Evolutionary conservation across 1,140 invertebrate genomes (phyloP).

Genomic region (Brachionus koreanus): DNA sequence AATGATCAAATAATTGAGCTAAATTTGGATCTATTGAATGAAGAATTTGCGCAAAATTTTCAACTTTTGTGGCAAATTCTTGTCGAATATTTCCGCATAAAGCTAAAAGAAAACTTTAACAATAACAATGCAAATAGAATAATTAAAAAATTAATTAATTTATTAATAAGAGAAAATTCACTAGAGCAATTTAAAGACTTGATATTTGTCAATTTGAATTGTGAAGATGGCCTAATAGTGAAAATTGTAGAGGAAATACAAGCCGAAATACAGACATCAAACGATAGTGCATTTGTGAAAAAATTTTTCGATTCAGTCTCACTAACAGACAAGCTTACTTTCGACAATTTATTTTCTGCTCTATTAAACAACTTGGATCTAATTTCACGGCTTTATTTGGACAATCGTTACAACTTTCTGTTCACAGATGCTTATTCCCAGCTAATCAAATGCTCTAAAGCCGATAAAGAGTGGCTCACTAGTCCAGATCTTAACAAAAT

Average conservation of each 20-base stretch:
- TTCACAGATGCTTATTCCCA: background rate
- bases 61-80: background rate
- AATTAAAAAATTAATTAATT: background rate
- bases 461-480: background rate
- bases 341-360: background rate
- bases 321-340: background rate
- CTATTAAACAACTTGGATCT: background rate
- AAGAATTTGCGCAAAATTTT: background rate
- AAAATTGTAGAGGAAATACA: background rate
- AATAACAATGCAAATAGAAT: background rate
- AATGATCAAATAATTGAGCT: background rate
- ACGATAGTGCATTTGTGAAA: background rate
- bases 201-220: background rate
- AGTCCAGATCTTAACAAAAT: conserved; percentile 1
- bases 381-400: background rate
- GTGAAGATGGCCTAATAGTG: background rate
- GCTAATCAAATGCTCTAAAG: background rate
- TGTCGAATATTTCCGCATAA: background rate
- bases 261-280: background rate
- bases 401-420: conserved; percentile 14
- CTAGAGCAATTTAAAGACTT: background rate
- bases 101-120: background rate
- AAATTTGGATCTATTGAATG: background rate
- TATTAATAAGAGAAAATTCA: background rate
- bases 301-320: background rate